Percentiles rank a stretch among this genome's conserved stretches.
Conservation (phyloP, 2,113 vertebrate genomes). For the Glaucomys volans region DNA sequence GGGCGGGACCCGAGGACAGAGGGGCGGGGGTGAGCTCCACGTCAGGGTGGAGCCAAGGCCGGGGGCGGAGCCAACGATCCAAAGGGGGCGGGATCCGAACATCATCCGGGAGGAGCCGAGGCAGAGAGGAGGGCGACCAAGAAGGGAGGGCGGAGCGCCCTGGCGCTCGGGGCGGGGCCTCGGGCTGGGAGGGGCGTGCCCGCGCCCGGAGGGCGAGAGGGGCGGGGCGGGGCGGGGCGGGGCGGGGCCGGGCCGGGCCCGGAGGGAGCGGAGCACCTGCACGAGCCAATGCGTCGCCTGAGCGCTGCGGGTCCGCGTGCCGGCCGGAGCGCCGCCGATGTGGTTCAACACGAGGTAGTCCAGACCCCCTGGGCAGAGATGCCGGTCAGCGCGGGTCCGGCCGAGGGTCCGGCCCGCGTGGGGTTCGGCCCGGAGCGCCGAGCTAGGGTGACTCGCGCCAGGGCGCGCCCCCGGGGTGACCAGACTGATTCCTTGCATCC, state of each 20-base stretch:
- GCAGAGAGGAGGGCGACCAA: no score
- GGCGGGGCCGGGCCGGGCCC: conserved; percentile 50
- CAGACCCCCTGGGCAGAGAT: conserved; percentile 87
- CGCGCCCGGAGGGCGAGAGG: fast-evolving
- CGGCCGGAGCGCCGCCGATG: conserved; percentile 86
- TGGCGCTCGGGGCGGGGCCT: not conserved
- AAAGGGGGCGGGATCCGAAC: no score
- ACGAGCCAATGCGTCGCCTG: conserved; percentile 88
- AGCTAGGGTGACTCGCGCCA: not conserved
- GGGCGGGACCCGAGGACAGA: not conserved
- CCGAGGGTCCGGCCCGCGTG: not conserved
- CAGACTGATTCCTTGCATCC: not conserved
- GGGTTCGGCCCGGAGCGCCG: not conserved
- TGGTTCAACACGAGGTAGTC: conserved; percentile 93
- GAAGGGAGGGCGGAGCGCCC: no score
- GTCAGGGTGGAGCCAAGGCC: not conserved
- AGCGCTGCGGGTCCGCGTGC: conserved; percentile 89
- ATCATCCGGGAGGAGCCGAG: no score
- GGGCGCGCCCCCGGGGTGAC: no score
- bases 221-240: conserved; percentile 55
- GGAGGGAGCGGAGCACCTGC: conserved; percentile 86
- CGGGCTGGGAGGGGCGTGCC: no score
- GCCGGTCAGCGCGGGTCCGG: not conserved
- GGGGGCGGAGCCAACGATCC: not conserved
- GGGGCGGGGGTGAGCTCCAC: not conserved